These are phyloP conservation scores for Leptoclinus maculatus DNA, from an alignment of 2,797 vertebrate species.

Conservation along the genomic window DNA sequence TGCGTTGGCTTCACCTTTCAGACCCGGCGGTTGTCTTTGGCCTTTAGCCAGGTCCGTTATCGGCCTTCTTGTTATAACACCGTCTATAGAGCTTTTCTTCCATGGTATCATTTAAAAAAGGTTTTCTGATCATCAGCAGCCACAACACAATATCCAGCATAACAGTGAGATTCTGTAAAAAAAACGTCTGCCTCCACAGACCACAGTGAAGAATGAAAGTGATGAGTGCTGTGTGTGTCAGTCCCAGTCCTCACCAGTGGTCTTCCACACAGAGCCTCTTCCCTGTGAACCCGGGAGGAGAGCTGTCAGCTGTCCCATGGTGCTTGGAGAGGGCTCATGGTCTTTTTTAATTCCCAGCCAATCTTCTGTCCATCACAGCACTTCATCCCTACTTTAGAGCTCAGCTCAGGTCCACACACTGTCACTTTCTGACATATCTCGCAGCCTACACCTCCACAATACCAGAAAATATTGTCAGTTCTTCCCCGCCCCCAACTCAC, in stretches of 20 bases:
- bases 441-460: constrained; percentile 77
- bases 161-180: constrained; percentile 2
- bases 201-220: constrained; percentile 40
- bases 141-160: background rate
- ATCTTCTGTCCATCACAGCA: constrained; percentile 85
- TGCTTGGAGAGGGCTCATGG: constrained; percentile 72
- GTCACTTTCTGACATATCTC: constrained; percentile 82
- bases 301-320: constrained; percentile 78
- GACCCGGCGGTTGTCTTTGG: background rate
- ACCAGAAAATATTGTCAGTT: constrained; percentile 74
- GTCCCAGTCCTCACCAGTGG: constrained; percentile 41
- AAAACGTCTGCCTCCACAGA: constrained; percentile 22
- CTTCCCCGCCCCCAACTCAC: constrained; percentile 38
- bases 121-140: background rate
- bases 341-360: constrained; percentile 84
- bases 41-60: background rate
- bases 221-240: constrained; percentile 50
- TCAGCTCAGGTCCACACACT: constrained; percentile 81
- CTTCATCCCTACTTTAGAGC: constrained; percentile 82
- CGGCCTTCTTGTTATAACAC: background rate
- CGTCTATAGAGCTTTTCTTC: background rate
- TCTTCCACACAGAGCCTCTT: constrained; percentile 47
- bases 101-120: background rate
- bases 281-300: constrained; percentile 55
- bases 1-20: background rate